Conservation (phyloP, 2,797 vertebrate genomes). For the Mastacembelus armatus region DNA sequence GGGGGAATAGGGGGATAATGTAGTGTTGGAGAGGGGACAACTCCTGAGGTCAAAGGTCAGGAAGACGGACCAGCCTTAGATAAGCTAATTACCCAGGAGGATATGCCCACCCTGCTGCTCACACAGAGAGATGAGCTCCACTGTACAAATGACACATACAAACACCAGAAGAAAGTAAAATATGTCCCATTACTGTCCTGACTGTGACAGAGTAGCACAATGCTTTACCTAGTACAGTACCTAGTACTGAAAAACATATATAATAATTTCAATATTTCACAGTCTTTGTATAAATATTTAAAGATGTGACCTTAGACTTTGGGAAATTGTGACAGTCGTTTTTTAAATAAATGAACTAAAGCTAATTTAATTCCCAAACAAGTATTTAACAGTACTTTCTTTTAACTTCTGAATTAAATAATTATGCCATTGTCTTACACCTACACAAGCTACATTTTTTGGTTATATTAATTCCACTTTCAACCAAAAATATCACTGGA, state of each 20-base stretch:
- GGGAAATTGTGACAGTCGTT: too few relatives aligned
- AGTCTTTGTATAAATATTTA: too few relatives aligned
- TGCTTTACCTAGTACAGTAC: background rate
- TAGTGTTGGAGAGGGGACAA: conserved; percentile 45
- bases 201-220: conserved; percentile 24
- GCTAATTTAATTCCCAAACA: too few relatives aligned
- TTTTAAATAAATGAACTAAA: too few relatives aligned
- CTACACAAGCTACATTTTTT: too few relatives aligned
- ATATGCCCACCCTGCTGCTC: conserved; percentile 42
- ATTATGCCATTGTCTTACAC: too few relatives aligned
- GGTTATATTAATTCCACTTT: too few relatives aligned
- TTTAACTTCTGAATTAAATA: too few relatives aligned
- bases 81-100: conserved; percentile 69
- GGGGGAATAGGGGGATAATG: background rate
- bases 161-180: conserved; percentile 16
- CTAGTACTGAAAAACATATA: background rate
- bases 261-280: background rate
- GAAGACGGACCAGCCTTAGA: conserved; percentile 49
- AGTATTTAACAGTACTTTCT: too few relatives aligned
- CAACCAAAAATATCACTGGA: too few relatives aligned
- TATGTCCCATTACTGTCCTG: conserved; percentile 6
- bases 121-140: conserved; percentile 28
- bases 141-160: conserved; percentile 34
- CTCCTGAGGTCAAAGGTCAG: conserved; percentile 60
- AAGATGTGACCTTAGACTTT: too few relatives aligned